phyloP scores from a whole-genome alignment of 2,113 vertebrate genomes.

The Pyrgilauda ruficollis region DNA sequence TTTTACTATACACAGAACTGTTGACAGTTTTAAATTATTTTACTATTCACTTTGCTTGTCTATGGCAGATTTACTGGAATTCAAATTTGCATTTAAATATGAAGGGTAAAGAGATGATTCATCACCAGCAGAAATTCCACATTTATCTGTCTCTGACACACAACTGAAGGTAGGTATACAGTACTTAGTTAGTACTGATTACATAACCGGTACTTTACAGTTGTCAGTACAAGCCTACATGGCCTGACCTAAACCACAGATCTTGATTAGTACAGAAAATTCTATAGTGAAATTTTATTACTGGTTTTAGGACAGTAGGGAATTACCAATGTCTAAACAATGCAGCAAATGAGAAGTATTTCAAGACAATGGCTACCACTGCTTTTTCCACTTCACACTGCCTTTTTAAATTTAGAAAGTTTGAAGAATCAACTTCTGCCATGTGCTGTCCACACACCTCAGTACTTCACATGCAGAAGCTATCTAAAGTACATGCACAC shows the following conservation, averaged over 20 bases:
- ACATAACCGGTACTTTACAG: background rate
- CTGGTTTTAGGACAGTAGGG: background rate
- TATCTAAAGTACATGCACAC: background rate
- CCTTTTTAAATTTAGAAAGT: background rate
- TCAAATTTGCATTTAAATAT: background rate
- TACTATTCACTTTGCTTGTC: background rate
- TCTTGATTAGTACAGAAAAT: background rate
- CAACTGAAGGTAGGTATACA: background rate
- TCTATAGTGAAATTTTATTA: background rate
- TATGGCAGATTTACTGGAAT: background rate
- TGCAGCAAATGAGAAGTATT: background rate
- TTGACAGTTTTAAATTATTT: background rate
- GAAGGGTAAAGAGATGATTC: background rate
- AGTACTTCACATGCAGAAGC: background rate
- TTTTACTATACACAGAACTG: background rate
- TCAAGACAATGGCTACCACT: background rate
- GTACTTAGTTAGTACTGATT: background rate
- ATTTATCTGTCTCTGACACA: background rate
- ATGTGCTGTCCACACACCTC: background rate
- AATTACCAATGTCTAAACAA: background rate
- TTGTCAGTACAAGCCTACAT: background rate
- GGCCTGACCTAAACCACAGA: background rate
- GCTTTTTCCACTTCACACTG: background rate
- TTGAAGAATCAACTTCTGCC: background rate
- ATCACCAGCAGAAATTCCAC: background rate